Evolutionary conservation across 2,113 vertebrate species (phyloP).

Genomic region (Drymodes brunneopygia): DNA sequence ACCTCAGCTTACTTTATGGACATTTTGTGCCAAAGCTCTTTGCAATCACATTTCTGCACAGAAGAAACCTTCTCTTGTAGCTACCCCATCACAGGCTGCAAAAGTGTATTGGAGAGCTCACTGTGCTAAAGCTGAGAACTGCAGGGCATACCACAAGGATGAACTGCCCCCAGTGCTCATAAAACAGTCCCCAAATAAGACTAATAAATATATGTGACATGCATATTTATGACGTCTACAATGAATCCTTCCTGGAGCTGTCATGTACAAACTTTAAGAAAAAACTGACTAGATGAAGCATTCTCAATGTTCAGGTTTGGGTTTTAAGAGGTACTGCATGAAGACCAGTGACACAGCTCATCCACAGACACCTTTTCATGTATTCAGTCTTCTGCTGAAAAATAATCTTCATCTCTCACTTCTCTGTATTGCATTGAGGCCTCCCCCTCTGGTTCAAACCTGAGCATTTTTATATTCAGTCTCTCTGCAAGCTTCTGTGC

Average conservation of each 20-base stretch:
- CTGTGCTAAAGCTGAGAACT: not conserved
- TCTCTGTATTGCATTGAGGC: slow-evolving; percentile 80
- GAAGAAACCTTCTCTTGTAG: not conserved
- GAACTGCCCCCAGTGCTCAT: not conserved
- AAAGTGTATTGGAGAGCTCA: not conserved
- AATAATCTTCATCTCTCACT: slow-evolving; percentile 78
- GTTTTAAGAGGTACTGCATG: not conserved
- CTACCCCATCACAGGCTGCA: not conserved
- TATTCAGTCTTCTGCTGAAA: slow-evolving; percentile 80
- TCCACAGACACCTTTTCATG: not conserved
- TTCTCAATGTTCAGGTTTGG: not conserved
- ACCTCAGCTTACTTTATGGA: not conserved
- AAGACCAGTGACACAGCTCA: not conserved
- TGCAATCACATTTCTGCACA: not conserved
- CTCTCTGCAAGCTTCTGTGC: slow-evolving; percentile 89
- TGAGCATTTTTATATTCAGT: slow-evolving; percentile 81
- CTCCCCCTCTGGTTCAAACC: slow-evolving; percentile 80
- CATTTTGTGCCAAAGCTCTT: not conserved
- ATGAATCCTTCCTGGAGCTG: not conserved
- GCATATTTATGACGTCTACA: not conserved
- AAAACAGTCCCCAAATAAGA: not conserved
- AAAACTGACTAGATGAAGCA: not conserved
- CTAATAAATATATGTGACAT: not conserved
- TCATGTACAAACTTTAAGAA: not conserved
- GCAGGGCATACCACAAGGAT: not conserved